phyloP scores from a whole-genome alignment of 2,888 invertebrate species.

The Drosophila picticornis region DNA sequence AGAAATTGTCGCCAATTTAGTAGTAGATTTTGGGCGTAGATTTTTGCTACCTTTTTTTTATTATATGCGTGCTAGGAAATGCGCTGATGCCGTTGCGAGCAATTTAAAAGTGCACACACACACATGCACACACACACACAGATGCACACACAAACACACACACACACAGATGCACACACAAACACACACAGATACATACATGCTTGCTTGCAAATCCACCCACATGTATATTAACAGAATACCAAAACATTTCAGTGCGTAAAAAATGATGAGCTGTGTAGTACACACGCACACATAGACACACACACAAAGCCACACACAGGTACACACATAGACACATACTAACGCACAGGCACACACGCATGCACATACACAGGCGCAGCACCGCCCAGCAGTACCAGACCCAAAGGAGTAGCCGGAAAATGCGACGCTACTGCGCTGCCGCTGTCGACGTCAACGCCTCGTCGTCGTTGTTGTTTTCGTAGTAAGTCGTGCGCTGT shows the following conservation, averaged over 20 bases:
- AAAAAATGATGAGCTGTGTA: constrained; percentile 64
- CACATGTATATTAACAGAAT: constrained; percentile 21
- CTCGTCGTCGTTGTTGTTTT: constrained; percentile 65
- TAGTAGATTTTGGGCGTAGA: constrained; percentile 66
- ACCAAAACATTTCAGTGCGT: constrained; percentile 67
- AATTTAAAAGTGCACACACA: constrained; percentile 28
- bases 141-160: constrained; percentile 6
- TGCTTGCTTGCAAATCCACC: neutral
- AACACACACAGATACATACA: constrained; percentile 1
- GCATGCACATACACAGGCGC: constrained; percentile 29
- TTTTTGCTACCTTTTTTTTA: constrained; percentile 37
- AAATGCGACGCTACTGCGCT: constrained; percentile 55
- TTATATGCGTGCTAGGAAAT: constrained; percentile 14
- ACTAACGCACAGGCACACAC: constrained; percentile 25
- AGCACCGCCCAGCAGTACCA: constrained; percentile 50
- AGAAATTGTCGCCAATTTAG: constrained; percentile 68
- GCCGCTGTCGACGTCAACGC: constrained; percentile 44
- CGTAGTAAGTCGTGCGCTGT: constrained; percentile 73
- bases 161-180: neutral
- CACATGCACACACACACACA: constrained; percentile 8
- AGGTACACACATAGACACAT: neutral
- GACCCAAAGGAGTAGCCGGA: constrained; percentile 70
- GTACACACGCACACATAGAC: constrained; percentile 34
- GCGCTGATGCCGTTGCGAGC: constrained; percentile 23
- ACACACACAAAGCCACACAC: constrained; percentile 31